Evolutionary conservation across 1,140 invertebrate genomes (phyloP), one percentile per base, ranked within the genome.

Genomic region (Drosophila persimilis): DNA sequence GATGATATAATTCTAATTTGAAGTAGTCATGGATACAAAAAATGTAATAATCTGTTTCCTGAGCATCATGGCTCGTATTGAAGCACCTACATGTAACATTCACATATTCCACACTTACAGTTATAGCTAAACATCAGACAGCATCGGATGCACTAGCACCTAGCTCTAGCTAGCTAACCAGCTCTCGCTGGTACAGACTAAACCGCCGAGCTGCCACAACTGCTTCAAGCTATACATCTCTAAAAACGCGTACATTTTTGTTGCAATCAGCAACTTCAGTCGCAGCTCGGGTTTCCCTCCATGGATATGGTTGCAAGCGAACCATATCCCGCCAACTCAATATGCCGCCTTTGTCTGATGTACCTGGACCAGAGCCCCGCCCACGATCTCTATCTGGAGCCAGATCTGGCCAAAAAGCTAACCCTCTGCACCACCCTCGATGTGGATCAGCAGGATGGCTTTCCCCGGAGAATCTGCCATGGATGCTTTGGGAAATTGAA

Each of bases 341-440:
- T 90, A 50, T 91, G 90, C 51, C 89, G 89, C 13, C 77, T 79
- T 65, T 91, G 90, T 22, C 51, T 91, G 20, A 55, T 64, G 6
- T 57, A 77, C 24, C 26, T 90, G 52, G 64, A 88, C 9, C 54
- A 47, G 43, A 58, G 45, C 7, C 44, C 24, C 26, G 46, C 31
- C 0, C 71, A 91, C 45, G 77, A 90, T 41, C 43, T 91, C 50
- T 90, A 90, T 57, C 17, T 64, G 26, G 46, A 75, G 8, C 83
- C 83, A 31, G 75, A 81, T 50, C 45, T 91, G 24, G 80, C 71
- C 6, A 79, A 76, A 31, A 90, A 77, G 20, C 67, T 91, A 2
- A 66, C 56, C 22, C 29, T 51, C 7, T 90, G 83, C 41, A 89
- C 90, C 0, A 75, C 83, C 0, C 26, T 90, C 20, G 43, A 60